These are phyloP conservation scores for Chloroclystis v-ata DNA, from an alignment of 2,888 invertebrate genomes.

Conservation along the genomic window DNA sequence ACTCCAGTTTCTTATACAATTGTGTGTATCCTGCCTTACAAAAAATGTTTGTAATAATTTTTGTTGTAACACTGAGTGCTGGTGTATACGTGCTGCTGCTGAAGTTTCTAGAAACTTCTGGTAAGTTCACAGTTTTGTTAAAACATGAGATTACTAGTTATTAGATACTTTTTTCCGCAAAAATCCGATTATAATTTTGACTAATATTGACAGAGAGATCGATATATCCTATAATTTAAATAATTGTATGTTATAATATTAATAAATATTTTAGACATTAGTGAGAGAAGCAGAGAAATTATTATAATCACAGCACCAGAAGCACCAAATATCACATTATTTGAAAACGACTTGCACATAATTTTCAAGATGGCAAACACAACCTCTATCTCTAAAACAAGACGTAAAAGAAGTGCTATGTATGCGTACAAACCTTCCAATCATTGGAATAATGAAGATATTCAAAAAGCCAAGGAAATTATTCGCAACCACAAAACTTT, in stretches of 20 bases:
- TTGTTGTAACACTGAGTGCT: conserved; percentile 41
- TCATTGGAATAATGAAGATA: conserved; percentile 40
- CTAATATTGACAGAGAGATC: no score
- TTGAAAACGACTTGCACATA: conserved; percentile 42
- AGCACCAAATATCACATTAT: conserved; percentile 44
- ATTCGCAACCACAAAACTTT: conserved; percentile 51
- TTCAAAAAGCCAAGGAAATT: conserved; percentile 50
- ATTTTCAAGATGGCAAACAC: conserved; percentile 46
- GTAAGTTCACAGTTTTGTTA: no score
- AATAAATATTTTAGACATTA: conserved; percentile 37
- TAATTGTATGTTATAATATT: neutral
- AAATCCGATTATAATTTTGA: no score
- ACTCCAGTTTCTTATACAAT: conserved; percentile 35
- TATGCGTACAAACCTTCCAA: neutral
- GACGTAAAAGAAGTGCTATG: conserved; percentile 40
- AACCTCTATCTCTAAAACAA: conserved; percentile 29
- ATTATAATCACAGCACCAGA: conserved; percentile 49
- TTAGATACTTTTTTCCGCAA: no score
- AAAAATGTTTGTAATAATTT: conserved; percentile 42
- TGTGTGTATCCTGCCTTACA: conserved; percentile 44
- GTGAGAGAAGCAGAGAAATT: conserved; percentile 45
- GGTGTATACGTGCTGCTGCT: conserved; percentile 46
- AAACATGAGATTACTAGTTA: no score
- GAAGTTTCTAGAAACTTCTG: conserved; percentile 41
- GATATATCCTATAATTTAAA: no score